Percentiles rank a stretch among this genome's conserved stretches.
phyloP scores from a whole-genome alignment of 2,888 invertebrate genomes.

The Rhaphigaster nebulosa region DNA sequence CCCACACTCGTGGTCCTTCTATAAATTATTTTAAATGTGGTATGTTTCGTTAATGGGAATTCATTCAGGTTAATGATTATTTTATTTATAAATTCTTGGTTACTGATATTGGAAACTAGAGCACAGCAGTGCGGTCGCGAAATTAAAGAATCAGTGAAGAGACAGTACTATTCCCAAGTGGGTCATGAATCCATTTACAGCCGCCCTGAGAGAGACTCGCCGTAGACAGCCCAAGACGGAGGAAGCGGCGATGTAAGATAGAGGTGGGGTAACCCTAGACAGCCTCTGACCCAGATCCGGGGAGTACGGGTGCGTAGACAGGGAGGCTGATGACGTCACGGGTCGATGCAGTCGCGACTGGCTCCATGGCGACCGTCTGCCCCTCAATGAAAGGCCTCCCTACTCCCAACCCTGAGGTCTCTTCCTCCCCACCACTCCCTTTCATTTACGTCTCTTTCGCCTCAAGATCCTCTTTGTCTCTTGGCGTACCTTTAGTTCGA shows the following conservation, averaged over 20 bases:
- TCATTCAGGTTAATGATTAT: too few relatives aligned
- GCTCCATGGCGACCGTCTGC: conserved; percentile 59
- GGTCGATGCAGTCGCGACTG: conserved; percentile 61
- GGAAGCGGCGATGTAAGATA: conserved; percentile 45
- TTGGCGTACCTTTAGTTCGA: not conserved
- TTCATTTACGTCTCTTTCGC: conserved; percentile 36
- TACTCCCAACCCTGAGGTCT: too few relatives aligned
- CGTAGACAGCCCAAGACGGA: not conserved
- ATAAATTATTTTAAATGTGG: too few relatives aligned
- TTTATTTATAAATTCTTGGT: not conserved
- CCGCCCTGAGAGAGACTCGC: not conserved
- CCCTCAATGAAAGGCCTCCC: conserved; percentile 60
- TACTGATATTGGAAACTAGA: not conserved
- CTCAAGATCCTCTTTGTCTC: not conserved
- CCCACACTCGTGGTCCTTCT: too few relatives aligned
- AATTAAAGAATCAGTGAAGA: not conserved
- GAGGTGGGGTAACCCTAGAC: conserved; percentile 48
- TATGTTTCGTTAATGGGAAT: too few relatives aligned
- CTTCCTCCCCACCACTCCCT: conserved; percentile 10
- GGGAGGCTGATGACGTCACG: conserved; percentile 50
- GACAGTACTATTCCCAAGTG: not conserved
- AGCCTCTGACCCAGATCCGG: conserved; percentile 62
- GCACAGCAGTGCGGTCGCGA: not conserved
- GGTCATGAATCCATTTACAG: not conserved
- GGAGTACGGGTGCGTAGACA: conserved; percentile 62